phyloP scores from a whole-genome alignment of 2,797 vertebrate genomes.

The Rhinatrema bivittatum region DNA sequence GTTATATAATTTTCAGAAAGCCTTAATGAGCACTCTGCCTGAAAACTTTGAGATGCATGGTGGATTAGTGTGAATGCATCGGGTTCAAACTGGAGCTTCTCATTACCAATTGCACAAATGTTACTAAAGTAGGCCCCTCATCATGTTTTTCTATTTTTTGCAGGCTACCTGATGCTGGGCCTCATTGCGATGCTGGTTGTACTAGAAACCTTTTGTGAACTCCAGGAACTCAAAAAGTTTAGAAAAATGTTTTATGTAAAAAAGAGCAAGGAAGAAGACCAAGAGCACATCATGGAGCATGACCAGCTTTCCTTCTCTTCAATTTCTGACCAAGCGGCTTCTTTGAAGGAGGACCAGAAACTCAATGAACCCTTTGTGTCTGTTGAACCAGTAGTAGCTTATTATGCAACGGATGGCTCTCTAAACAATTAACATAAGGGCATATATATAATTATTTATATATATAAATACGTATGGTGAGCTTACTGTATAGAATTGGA shows the following conservation, averaged over 20 bases:
- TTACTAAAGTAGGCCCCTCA: too few relatives aligned
- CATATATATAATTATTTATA: too few relatives aligned
- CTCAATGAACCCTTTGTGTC: constrained; percentile 61
- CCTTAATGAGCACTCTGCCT: too few relatives aligned
- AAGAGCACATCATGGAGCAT: constrained; percentile 79
- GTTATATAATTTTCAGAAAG: too few relatives aligned
- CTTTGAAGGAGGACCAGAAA: constrained; percentile 67
- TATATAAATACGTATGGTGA: too few relatives aligned
- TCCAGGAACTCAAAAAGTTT: constrained; percentile 89
- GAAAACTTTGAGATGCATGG: too few relatives aligned
- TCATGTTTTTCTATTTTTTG: background rate
- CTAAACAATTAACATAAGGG: constrained; percentile 37
- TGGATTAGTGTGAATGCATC: too few relatives aligned
- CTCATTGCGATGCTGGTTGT: constrained; percentile 92
- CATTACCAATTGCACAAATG: too few relatives aligned
- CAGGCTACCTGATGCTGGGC: constrained; percentile 87
- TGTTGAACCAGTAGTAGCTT: constrained; percentile 29
- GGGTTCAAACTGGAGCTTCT: too few relatives aligned
- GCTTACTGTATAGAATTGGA: too few relatives aligned
- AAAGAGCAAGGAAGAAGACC: constrained; percentile 85
- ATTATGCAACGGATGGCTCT: constrained; percentile 27
- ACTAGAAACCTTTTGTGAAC: constrained; percentile 93
- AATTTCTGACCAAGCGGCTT: constrained; percentile 59
- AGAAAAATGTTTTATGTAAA: constrained; percentile 93
- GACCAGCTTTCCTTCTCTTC: constrained; percentile 89